Evolutionary conservation across 1,140 invertebrate species (phyloP).

Genomic region (Himalopsyche phryganea): DNA sequence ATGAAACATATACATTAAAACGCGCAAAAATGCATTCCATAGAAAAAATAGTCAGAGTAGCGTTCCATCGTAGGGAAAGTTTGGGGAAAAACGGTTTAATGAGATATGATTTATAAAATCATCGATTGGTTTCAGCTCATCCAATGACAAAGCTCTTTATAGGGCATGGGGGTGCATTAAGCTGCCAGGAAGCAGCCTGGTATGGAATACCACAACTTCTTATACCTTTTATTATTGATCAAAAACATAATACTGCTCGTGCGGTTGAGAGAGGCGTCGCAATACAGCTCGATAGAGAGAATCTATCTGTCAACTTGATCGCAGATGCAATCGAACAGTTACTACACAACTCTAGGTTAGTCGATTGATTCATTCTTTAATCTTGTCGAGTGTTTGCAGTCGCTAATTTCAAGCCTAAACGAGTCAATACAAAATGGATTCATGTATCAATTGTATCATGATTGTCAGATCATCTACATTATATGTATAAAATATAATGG

Average conservation of each 20-base stretch:
- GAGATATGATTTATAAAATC: too few relatives aligned
- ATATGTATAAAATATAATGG: background rate
- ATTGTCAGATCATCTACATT: background rate
- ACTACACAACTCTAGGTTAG: constrained; percentile 23
- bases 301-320: constrained; percentile 16
- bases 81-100: too few relatives aligned
- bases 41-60: too few relatives aligned
- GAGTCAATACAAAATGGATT: background rate
- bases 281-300: constrained; percentile 17
- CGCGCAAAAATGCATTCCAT: too few relatives aligned
- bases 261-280: constrained; percentile 29
- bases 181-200: constrained; percentile 54
- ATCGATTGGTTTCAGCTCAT: constrained; percentile 46
- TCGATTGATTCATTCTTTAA: background rate
- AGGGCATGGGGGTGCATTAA: constrained; percentile 58
- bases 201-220: constrained; percentile 54
- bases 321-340: constrained; percentile 8
- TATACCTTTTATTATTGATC: constrained; percentile 53
- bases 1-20: too few relatives aligned
- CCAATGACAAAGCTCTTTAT: constrained; percentile 52
- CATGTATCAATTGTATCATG: background rate
- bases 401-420: too few relatives aligned
- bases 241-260: constrained; percentile 34
- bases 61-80: too few relatives aligned
- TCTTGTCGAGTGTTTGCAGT: too few relatives aligned